Evolutionary conservation across 1,140 invertebrate genomes (phyloP), one percentile per base, ranked within the genome.

Genomic region (Hypothenemus hampei): DNA sequence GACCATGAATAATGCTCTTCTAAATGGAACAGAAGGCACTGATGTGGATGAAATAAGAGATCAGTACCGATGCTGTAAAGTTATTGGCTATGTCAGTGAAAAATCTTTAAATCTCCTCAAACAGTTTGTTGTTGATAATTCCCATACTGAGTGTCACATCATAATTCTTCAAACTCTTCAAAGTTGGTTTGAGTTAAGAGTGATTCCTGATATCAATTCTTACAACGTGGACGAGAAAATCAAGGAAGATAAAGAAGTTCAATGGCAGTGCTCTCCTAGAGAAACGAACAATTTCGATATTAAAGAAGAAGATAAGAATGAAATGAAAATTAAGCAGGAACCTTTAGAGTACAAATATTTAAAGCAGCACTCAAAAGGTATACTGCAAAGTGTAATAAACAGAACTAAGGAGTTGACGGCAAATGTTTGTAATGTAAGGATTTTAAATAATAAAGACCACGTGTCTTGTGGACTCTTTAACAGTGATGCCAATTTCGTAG

Each of bases 91-190:
- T 11, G 54, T 71, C 47, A 59, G 33, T 16, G n/a, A 35, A 41
- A 60, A 63, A 48, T 69, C 67, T 4, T 53, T 65, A 18, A 37
- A 20, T 6, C 23, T 61, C 1, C 59, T 71, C 43, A 69, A 65
- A 43, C 62, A 64, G 45, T 71, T 66, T 61, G 50, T 71, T 10
- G 37, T 41, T n/a, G 60, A 67, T 22, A 63, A 52, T 44, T 69
- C 62, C 31, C 65, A 68, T 56, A 57, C 65, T 10, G 58, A 59
- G 39, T 69, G 62, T 24, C 67, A 69, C 53, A 58, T 68, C 7
- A 51, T 70, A 0, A 55, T 71, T 29, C 48, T 71, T 37, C 65
- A 69, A 58, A 57, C 65, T 29, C 47, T 71, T 24, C 67, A 71
- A 50, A 63, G 54, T 20, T 71, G 65, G 59, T 70, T 71, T 59